These are phyloP conservation scores for Nymphalis polychloros DNA, from an alignment of 2,888 invertebrate species.

Conservation along the genomic window DNA sequence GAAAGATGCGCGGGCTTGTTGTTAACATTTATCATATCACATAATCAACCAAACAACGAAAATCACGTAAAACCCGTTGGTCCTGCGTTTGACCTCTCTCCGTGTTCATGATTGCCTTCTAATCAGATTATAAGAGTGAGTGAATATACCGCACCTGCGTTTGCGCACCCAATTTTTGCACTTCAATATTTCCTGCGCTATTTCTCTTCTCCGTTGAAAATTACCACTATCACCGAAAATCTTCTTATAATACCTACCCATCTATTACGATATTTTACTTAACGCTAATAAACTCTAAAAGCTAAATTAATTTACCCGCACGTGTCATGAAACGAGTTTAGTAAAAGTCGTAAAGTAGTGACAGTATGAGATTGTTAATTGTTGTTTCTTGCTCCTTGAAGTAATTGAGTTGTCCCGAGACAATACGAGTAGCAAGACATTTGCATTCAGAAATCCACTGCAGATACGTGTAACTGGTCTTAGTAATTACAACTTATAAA, in stretches of 20 bases:
- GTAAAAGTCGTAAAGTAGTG: slow-evolving; percentile 6
- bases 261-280: neutral
- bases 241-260: neutral
- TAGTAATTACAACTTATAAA: slow-evolving; percentile 29
- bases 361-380: slow-evolving; percentile 69
- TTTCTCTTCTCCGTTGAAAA: too few relatives aligned
- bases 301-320: neutral
- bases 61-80: too few relatives aligned
- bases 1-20: too few relatives aligned
- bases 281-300: neutral
- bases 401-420: slow-evolving; percentile 72
- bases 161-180: too few relatives aligned
- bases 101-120: too few relatives aligned
- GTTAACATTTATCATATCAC: too few relatives aligned
- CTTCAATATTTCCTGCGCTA: too few relatives aligned
- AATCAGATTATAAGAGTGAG: too few relatives aligned
- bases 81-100: too few relatives aligned
- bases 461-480: slow-evolving; percentile 2
- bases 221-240: too few relatives aligned
- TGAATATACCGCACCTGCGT: too few relatives aligned
- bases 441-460: slow-evolving; percentile 57
- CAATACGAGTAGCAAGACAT: slow-evolving; percentile 61
- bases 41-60: too few relatives aligned
- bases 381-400: slow-evolving; percentile 64
- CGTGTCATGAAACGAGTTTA: neutral